phyloP scores from a whole-genome alignment of 2,797 vertebrate species.

The Lacerta bilineata region DNA sequence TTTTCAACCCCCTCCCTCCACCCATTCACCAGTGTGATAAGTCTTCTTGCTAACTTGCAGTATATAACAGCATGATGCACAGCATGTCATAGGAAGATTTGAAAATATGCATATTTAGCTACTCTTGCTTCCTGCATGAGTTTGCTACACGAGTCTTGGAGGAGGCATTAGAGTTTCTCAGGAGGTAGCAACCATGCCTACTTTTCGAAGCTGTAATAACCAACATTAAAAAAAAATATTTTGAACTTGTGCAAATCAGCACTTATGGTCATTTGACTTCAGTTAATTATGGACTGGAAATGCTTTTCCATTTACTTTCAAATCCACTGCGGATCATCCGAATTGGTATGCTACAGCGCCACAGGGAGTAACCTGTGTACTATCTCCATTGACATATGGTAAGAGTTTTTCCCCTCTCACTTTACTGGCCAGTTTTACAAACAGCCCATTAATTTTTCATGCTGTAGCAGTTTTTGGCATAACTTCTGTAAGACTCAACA shows the following conservation, averaged over 20 bases:
- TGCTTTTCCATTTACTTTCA: slow-evolving; percentile 25
- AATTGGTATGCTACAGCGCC: slow-evolving; percentile 18
- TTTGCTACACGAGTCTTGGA: slow-evolving; percentile 55
- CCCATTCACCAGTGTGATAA: slow-evolving; percentile 18
- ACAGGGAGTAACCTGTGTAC: slow-evolving; percentile 29
- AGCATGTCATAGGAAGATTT: slow-evolving; percentile 67
- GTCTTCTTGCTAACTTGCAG: slow-evolving; percentile 71
- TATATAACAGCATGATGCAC: slow-evolving; percentile 59
- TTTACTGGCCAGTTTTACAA: slow-evolving; percentile 39
- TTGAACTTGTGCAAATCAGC: slow-evolving; percentile 56
- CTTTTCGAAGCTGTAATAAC: slow-evolving; percentile 58
- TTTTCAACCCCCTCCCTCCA: not conserved
- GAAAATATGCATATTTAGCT: slow-evolving; percentile 60
- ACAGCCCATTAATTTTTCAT: slow-evolving; percentile 33
- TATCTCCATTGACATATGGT: slow-evolving; percentile 29
- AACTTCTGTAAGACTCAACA: not conserved
- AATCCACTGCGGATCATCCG: not conserved
- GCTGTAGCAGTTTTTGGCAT: slow-evolving; percentile 27
- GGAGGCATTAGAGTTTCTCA: slow-evolving; percentile 52
- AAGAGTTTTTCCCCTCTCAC: not conserved
- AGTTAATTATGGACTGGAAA: slow-evolving; percentile 60
- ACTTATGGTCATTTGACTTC: slow-evolving; percentile 55
- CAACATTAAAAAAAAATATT: slow-evolving; percentile 53
- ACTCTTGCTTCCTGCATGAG: slow-evolving; percentile 59
- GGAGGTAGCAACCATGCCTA: slow-evolving; percentile 62